Conservation (phyloP, 2,888 invertebrate genomes). For the Scaptomyza reducta region DNA sequence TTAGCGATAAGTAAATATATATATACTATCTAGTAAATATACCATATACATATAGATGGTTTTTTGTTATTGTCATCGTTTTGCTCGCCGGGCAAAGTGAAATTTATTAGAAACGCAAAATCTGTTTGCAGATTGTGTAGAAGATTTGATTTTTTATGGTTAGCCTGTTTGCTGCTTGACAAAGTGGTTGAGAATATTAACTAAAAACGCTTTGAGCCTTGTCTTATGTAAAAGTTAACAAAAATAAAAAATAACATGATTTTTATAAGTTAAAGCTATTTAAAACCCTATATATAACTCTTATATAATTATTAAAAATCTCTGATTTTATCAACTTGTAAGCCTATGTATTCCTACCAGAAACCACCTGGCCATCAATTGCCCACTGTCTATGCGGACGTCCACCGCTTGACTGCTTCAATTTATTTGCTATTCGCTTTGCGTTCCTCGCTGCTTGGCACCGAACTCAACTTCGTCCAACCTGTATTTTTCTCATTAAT, state of each 20-base stretch:
- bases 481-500: slow-evolving; percentile 36
- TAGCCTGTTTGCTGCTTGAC: slow-evolving; percentile 50
- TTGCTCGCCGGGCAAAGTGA: slow-evolving; percentile 66
- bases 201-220: slow-evolving; percentile 12
- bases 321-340: background rate
- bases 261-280: background rate
- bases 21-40: slow-evolving; percentile 7
- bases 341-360: background rate
- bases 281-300: no score
- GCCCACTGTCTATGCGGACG: background rate
- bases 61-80: slow-evolving; percentile 12
- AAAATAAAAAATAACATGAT: background rate
- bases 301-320: no score
- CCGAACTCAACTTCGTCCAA: slow-evolving; percentile 5
- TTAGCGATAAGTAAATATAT: slow-evolving; percentile 14
- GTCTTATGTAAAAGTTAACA: background rate
- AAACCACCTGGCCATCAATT: slow-evolving; percentile 9
- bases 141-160: slow-evolving; percentile 77
- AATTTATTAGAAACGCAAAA: slow-evolving; percentile 80
- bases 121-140: slow-evolving; percentile 76
- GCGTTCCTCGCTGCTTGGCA: background rate
- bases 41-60: slow-evolving; percentile 8
- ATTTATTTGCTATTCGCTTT: background rate
- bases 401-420: background rate
- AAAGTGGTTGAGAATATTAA: slow-evolving; percentile 23